Evolutionary conservation across 1,140 invertebrate genomes (phyloP).

Genomic region (Pseudomyrmex pallidus): DNA sequence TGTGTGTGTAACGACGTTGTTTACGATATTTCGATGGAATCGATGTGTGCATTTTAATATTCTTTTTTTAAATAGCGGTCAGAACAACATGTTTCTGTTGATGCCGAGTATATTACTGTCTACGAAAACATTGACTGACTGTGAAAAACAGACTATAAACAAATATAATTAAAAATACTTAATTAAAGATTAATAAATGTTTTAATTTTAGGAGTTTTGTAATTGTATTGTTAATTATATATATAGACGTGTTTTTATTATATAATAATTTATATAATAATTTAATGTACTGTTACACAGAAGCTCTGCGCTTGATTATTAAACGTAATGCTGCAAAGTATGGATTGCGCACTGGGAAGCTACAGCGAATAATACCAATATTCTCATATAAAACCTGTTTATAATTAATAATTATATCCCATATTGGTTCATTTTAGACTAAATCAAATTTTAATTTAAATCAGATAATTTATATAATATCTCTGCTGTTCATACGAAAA

Average conservation of each 20-base stretch:
- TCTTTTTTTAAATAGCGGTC: not conserved
- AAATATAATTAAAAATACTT: not conserved
- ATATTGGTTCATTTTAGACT: constrained; percentile 5
- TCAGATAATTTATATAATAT: not conserved
- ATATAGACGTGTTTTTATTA: not conserved
- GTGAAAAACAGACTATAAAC: not conserved
- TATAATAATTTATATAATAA: not conserved
- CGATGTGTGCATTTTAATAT: not conserved
- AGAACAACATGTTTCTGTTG: not conserved
- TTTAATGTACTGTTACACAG: not conserved
- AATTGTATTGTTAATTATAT: constrained; percentile 12
- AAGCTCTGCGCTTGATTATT: not conserved
- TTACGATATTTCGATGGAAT: constrained; percentile 17
- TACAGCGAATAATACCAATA: not conserved
- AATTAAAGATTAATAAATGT: not conserved
- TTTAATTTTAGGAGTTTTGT: not conserved
- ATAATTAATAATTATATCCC: constrained; percentile 17
- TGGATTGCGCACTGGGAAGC: not conserved
- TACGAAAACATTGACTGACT: not conserved
- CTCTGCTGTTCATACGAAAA: constrained; percentile 1
- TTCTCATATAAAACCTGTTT: constrained; percentile 1
- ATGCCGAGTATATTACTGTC: not conserved
- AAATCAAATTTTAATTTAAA: constrained; percentile 43
- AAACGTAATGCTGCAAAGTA: not conserved
- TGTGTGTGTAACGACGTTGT: not conserved